Evolutionary conservation across 1,140 invertebrate genomes (phyloP).

Genomic region (Chymomyza costata): DNA sequence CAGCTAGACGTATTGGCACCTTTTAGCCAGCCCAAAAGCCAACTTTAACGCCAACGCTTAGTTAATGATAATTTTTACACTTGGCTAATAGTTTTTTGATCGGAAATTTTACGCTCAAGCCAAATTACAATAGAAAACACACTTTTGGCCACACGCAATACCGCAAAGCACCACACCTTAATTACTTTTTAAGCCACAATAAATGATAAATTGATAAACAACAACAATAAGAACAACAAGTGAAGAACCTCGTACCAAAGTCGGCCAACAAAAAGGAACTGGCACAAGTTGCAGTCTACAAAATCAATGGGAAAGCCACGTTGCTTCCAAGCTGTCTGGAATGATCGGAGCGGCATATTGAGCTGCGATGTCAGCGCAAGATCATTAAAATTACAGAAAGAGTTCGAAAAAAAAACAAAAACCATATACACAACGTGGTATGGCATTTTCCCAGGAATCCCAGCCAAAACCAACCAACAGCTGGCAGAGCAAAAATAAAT

Average conservation of each 20-base stretch:
- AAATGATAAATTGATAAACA: slow-evolving; percentile 55
- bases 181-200: slow-evolving; percentile 59
- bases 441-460: slow-evolving; percentile 41
- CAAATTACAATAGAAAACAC: slow-evolving; percentile 49
- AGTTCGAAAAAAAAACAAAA: slow-evolving; percentile 21
- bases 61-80: slow-evolving; percentile 62
- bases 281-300: too few relatives aligned
- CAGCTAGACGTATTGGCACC: slow-evolving; percentile 58
- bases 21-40: too few relatives aligned
- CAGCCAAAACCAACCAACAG: slow-evolving; percentile 17
- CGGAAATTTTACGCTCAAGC: slow-evolving; percentile 66
- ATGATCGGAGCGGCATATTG: slow-evolving; percentile 50
- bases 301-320: slow-evolving; percentile 16
- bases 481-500: slow-evolving; percentile 18
- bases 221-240: not conserved
- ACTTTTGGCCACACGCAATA: slow-evolving; percentile 48
- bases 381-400: slow-evolving; percentile 65
- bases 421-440: not conserved
- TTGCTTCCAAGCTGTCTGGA: slow-evolving; percentile 65
- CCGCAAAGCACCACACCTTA: slow-evolving; percentile 37
- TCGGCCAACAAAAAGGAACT: too few relatives aligned
- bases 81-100: slow-evolving; percentile 72
- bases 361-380: slow-evolving; percentile 49
- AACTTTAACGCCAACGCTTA: slow-evolving; percentile 1
- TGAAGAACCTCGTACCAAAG: too few relatives aligned